Evolutionary conservation across 92 coral and sea anemone genomes (phyloP).

Genomic region (Epizoanthus scotinus): DNA sequence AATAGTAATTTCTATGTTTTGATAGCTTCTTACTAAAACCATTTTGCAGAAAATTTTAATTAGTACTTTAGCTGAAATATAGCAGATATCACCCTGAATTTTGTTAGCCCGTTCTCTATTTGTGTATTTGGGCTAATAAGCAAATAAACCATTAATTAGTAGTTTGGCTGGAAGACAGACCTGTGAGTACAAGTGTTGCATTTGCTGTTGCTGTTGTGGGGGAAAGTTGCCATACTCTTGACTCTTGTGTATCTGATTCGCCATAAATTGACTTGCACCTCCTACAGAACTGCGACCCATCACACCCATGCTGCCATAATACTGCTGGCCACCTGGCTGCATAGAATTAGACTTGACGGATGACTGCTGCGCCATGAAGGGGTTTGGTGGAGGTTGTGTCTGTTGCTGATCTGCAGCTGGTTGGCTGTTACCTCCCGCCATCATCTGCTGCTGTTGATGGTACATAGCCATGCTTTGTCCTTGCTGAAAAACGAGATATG

Average conservation of each 20-base stretch:
- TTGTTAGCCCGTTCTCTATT: too few species aligned
- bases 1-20: too few species aligned
- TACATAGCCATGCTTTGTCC: slow-evolving; percentile 36
- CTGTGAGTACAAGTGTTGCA: slow-evolving; percentile 67
- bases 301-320: slow-evolving; percentile 69
- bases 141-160: too few species aligned
- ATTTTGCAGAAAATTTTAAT: too few species aligned
- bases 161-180: slow-evolving; percentile 35
- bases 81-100: too few species aligned
- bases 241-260: slow-evolving; percentile 58
- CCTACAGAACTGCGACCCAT: slow-evolving; percentile 43
- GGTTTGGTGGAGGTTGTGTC: slow-evolving; percentile 36
- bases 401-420: slow-evolving; percentile 57
- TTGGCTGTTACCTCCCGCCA: slow-evolving; percentile 9
- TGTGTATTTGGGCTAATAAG: too few species aligned
- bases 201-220: slow-evolving; percentile 79
- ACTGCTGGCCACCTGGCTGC: slow-evolving; percentile 56
- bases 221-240: slow-evolving; percentile 71
- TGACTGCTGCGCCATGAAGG: slow-evolving; percentile 61
- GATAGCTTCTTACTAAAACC: too few species aligned
- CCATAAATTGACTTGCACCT: slow-evolving; percentile 57
- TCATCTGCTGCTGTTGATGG: slow-evolving; percentile 40
- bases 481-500: not conserved
- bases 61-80: too few species aligned
- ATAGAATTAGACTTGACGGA: slow-evolving; percentile 63